phyloP scores from a whole-genome alignment of 1,140 invertebrate genomes.

The Lasaia peninsularis region DNA sequence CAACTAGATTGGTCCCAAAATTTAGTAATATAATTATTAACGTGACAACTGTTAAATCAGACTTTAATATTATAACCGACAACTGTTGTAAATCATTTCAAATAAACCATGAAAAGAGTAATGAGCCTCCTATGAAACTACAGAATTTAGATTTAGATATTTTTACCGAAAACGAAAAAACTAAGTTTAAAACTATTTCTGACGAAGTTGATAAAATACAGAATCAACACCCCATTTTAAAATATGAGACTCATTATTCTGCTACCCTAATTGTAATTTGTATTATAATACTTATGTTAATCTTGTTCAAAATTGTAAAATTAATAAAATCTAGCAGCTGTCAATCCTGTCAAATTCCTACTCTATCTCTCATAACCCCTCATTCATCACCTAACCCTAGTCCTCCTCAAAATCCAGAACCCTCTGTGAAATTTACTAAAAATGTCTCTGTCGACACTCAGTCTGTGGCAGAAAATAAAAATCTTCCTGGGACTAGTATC shows the following conservation, averaged over 20 bases:
- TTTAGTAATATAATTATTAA: slow-evolving; percentile 14
- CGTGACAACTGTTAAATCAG: background rate
- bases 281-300: background rate
- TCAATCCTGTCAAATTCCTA: background rate
- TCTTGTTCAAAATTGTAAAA: background rate
- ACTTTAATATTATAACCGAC: slow-evolving; percentile 28
- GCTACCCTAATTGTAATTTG: background rate
- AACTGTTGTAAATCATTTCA: slow-evolving; percentile 20
- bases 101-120: slow-evolving; percentile 6
- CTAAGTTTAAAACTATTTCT: slow-evolving; percentile 9
- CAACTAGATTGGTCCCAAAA: slow-evolving; percentile 20
- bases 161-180: slow-evolving; percentile 17
- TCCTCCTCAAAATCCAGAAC: background rate
- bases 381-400: background rate
- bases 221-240: slow-evolving; percentile 5
- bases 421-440: background rate
- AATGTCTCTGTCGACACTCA: background rate
- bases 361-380: background rate
- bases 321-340: background rate
- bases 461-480: background rate
- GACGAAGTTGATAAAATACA: slow-evolving; percentile 2
- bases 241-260: slow-evolving; percentile 11
- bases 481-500: background rate
- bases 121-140: slow-evolving; percentile 21
- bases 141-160: slow-evolving; percentile 19